Conservation (phyloP, 2,113 vertebrate species). For the Anoplopoma fimbria region DNA sequence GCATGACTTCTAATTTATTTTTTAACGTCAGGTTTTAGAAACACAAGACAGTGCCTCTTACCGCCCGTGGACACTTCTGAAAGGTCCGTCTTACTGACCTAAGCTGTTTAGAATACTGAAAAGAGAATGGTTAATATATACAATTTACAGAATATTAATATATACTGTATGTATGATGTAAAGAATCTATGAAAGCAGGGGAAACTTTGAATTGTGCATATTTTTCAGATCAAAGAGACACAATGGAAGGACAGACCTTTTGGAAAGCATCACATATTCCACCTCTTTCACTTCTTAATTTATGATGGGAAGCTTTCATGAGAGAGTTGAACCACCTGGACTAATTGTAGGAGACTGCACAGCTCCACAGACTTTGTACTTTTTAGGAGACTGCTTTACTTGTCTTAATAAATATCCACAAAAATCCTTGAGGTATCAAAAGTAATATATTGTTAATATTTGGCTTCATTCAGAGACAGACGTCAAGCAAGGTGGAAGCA, state of each 20-base stretch:
- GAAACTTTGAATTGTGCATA: slow-evolving; percentile 49
- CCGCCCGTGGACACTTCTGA: slow-evolving; percentile 65
- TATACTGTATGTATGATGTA: slow-evolving; percentile 47
- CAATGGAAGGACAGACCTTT: slow-evolving; percentile 36
- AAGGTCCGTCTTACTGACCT: slow-evolving; percentile 19
- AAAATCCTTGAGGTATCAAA: slow-evolving; percentile 54
- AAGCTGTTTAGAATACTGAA: slow-evolving; percentile 37
- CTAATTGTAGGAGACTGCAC: slow-evolving; percentile 43
- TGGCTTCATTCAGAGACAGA: slow-evolving; percentile 30
- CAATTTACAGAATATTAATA: slow-evolving; percentile 52
- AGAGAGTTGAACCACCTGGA: slow-evolving; percentile 22
- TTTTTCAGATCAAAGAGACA: slow-evolving; percentile 64
- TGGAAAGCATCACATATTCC: slow-evolving; percentile 40
- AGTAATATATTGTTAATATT: slow-evolving; percentile 56
- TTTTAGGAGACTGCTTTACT: slow-evolving; percentile 55
- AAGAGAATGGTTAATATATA: slow-evolving; percentile 61
- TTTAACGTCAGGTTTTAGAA: slow-evolving; percentile 67
- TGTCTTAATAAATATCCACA: slow-evolving; percentile 32
- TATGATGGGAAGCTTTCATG: not conserved
- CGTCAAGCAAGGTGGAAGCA: not conserved
- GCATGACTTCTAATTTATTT: slow-evolving; percentile 70
- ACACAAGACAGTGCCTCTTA: slow-evolving; percentile 79
- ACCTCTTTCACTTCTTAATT: slow-evolving; percentile 38
- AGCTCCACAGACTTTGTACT: slow-evolving; percentile 56
- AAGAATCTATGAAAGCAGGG: slow-evolving; percentile 40